Conservation (phyloP, 2,888 invertebrate genomes). For the Lasius fuliginosus region DNA sequence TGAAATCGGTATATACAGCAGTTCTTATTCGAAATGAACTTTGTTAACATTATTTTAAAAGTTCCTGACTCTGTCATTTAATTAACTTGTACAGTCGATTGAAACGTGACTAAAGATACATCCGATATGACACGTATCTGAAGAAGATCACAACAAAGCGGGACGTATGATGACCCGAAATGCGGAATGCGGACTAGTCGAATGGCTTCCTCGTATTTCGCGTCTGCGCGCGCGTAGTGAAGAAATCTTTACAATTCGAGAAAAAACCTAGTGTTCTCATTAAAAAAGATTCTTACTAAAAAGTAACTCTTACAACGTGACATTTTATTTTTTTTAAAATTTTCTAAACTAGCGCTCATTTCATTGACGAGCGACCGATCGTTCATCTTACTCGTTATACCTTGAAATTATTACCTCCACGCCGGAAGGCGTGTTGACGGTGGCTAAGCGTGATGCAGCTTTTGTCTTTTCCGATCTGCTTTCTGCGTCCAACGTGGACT, state of each 20-base stretch:
- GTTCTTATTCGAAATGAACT: not conserved
- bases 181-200: slow-evolving; percentile 58
- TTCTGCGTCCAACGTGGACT: slow-evolving; percentile 41
- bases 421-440: not conserved
- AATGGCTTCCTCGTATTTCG: slow-evolving; percentile 54
- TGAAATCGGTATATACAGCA: not conserved
- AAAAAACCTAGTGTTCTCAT: not conserved
- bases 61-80: no score
- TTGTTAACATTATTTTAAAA: not conserved
- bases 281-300: not conserved
- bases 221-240: not conserved
- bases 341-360: not conserved
- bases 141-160: not conserved
- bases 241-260: not conserved
- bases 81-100: not conserved
- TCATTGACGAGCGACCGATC: not conserved
- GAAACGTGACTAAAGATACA: not conserved
- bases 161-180: slow-evolving; percentile 65
- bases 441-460: not conserved
- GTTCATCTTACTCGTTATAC: not conserved
- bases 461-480: not conserved
- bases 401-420: not conserved
- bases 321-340: not conserved
- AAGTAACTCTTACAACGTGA: not conserved
- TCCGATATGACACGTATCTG: not conserved